Evolutionary conservation across 1,140 invertebrate species (phyloP).

Genomic region (Drosophila ogumai): DNA sequence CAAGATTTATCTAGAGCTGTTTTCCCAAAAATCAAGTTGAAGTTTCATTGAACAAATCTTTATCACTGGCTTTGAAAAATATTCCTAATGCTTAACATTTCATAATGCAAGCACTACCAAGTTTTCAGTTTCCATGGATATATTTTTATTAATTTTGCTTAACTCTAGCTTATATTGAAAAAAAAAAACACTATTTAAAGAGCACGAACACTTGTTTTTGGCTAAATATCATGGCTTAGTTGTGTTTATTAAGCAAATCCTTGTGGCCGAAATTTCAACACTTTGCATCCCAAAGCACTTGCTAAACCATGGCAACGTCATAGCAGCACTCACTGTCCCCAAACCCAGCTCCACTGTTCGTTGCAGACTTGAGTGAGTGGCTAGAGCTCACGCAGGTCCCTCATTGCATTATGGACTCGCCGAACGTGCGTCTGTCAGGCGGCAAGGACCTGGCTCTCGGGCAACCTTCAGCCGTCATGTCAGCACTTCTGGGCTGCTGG

Average conservation of each 20-base stretch:
- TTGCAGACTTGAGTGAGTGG: not conserved
- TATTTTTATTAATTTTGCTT: not conserved
- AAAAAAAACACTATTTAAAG: not conserved
- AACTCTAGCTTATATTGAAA: not conserved
- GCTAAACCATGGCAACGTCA: not conserved
- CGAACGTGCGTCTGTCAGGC: slow-evolving; percentile 44
- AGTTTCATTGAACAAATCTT: not conserved
- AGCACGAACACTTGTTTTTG: not conserved
- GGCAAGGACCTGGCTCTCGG: slow-evolving; percentile 15
- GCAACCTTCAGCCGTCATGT: slow-evolving; percentile 7
- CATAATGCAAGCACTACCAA: not conserved
- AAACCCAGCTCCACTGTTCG: not conserved
- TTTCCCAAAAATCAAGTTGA: not conserved
- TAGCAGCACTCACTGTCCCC: not conserved
- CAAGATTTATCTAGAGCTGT: not conserved
- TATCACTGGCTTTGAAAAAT: not conserved
- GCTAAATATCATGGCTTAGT: not conserved
- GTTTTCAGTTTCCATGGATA: no score
- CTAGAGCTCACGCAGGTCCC: slow-evolving; percentile 5
- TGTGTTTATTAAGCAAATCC: not conserved
- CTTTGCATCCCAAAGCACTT: not conserved
- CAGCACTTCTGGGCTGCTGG: slow-evolving; percentile 28
- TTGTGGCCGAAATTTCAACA: not conserved
- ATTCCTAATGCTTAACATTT: not conserved
- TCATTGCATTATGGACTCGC: slow-evolving; percentile 34